A percentile compares a stretch with the other conserved stretches of the same genome.
Conservation (phyloP, 2,888 invertebrate genomes). For the Lumbricus terrestris region DNA sequence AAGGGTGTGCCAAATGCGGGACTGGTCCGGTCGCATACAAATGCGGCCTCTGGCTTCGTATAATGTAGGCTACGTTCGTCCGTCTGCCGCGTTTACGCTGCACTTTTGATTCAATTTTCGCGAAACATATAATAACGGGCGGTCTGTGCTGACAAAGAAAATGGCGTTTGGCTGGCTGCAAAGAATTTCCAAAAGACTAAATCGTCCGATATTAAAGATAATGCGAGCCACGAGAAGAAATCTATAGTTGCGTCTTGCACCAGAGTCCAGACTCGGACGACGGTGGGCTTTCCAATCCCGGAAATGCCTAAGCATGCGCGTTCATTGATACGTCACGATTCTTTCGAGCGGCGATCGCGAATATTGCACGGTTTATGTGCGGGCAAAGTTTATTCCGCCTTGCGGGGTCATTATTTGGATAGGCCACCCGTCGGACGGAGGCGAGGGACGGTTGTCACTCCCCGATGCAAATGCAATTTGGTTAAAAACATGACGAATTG, state of each 20-base stretch:
- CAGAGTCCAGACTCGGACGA: not conserved
- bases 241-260: not conserved
- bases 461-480: slow-evolving; percentile 3
- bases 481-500: slow-evolving; percentile 3
- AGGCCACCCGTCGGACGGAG: not conserved
- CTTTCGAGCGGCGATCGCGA: not conserved
- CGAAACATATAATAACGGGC: not conserved
- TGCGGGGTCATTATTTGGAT: not conserved
- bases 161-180: not conserved
- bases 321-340: slow-evolving; percentile 3
- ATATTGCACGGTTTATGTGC: slow-evolving; percentile 3
- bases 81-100: not conserved
- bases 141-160: not conserved
- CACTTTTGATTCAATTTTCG: not conserved
- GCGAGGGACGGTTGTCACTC: not conserved
- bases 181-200: not conserved
- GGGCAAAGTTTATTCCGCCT: not conserved
- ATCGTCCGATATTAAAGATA: not conserved
- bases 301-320: not conserved
- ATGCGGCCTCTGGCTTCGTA: not conserved
- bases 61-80: too few species aligned
- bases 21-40: not conserved
- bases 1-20: not conserved
- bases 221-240: not conserved
- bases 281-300: not conserved